Evolutionary conservation across 2,888 invertebrate species (phyloP), one percentile per base, ranked within the genome.

Genomic region (Mythimna vitellina): DNA sequence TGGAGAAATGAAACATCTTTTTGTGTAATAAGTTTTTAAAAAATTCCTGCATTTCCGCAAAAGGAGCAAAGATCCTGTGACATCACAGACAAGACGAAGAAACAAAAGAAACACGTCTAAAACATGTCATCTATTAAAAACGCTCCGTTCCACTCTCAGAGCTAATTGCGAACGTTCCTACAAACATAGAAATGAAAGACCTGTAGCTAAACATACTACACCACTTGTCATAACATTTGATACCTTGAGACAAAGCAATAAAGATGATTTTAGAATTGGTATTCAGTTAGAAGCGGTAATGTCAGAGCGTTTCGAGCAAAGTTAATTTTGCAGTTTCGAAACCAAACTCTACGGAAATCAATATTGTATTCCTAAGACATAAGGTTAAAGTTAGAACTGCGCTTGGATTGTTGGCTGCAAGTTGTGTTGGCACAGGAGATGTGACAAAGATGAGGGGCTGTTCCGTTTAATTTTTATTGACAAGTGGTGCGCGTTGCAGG

Each of bases 391-490:
- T 64, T 83, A 20, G 17, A 22, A 8, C 9, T 20, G 14, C 12
- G 32, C 17, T 35, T 56, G 42, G 25, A 22, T 35, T 60, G 8
- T 38, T 61, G 49, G 32, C 53, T 66, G 73, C 69, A 74, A 70
- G 12, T 7, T 22, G 62, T 56, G 69, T 77, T 87, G 69, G 77
- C 72, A 77, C 69, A 73, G 78, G 76, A 82, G 84, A 90, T 89
- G 92, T 90, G 91, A 93, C 92, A 92, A 90, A 92, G 92, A 93
- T 91, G 90, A 92, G 90, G 90, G 91, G 92, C 80, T 88, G 89
- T 90, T 90, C 88, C 89, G 91, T 93, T 94, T 92, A 92, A 93
- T 93, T 93, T 92, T 90, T 93, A 93, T 92, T 93, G 93, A 92
- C 90, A 90, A 92, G 89, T 89, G 90, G 89, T 81, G 88, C 76